phyloP scores from a whole-genome alignment of 53 echinoderm and acorn worm species.

The Zoroaster sp. region DNA sequence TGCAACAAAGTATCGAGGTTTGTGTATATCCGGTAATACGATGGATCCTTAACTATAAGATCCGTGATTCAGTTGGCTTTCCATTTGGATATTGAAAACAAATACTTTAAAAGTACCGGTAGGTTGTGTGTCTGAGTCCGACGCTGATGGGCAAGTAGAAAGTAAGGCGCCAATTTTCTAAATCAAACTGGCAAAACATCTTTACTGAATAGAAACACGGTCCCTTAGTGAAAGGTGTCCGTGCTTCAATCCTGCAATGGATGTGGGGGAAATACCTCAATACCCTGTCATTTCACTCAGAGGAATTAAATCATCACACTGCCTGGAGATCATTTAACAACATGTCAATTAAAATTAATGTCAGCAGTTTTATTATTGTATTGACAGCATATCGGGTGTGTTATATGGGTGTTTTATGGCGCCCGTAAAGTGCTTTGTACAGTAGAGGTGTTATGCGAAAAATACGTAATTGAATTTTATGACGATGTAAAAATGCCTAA shows the following conservation, averaged over 20 bases:
- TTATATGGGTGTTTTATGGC: constrained; percentile 27
- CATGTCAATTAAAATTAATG: neutral
- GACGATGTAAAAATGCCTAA: neutral
- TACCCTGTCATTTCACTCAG: neutral
- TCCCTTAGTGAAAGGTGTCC: neutral
- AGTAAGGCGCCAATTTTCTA: neutral
- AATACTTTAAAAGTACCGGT: neutral
- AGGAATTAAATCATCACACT: neutral
- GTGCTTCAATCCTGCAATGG: neutral
- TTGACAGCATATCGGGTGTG: neutral
- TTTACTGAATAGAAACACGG: neutral
- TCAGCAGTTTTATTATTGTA: neutral
- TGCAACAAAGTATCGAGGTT: too few species aligned
- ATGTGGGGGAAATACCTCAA: constrained; percentile 4
- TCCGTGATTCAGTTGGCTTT: too few species aligned
- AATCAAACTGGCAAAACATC: neutral
- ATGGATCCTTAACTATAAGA: too few species aligned
- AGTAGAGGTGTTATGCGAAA: neutral
- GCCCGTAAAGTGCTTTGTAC: neutral
- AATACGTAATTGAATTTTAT: constrained; percentile 22
- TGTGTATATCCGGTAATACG: too few species aligned
- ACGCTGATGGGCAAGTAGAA: neutral
- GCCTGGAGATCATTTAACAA: neutral
- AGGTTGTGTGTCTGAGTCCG: neutral
- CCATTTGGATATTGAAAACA: neutral